Evolutionary conservation across 2,888 invertebrate species (phyloP), one percentile per base, ranked within the genome.

Genomic region (Chrysotoxum bicinctum): DNA sequence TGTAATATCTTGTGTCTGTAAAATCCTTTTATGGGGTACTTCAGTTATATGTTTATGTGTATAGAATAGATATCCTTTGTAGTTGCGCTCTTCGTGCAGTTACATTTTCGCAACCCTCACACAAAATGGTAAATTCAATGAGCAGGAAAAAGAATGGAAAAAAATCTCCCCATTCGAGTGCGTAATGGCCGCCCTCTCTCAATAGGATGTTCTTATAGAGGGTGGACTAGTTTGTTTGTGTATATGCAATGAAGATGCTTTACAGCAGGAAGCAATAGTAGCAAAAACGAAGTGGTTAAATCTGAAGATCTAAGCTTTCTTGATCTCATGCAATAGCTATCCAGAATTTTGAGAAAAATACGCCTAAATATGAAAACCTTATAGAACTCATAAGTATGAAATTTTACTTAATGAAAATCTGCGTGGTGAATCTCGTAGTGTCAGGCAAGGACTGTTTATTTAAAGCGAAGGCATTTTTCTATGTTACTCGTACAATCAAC

Each of bases 121-220:
- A 14, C n/a, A 35, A 69, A 70, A 81, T 40, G 72, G 56, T 52
- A 80, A 77, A 81, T 64, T 80, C 80, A 85, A 76, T 76, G 69
- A 64, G n/a, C 21, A 50, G 40, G 7, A 56, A 50, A 73, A 54
- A 56, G 12, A 43, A 32, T 40, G 10, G 10, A 21, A 64, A n/a
- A 45, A 12, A n/a, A 69, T 74, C 68, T 69, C 81, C 81, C 77
- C 81, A 73, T 77, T 85, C 81, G 73, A 81, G 73, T 85, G 85
- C 85, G 85, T 85, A 85, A 85, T 85, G 85, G 85, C 76, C 77
- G 64, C 73, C 72, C 75, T 80, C 69, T 60, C 84, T 72, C 66
- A 80, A 75, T 80, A 84, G 72, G 50, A 74, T 79, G 54, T 80
- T 70, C 74, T 74, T 66, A 10, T n/a, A n/a, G n/a, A 75, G 66